Percentiles rank a stretch among this genome's conserved stretches.
Evolutionary conservation across 2,888 invertebrate genomes (phyloP).

Genomic region (Tethea ocularis): DNA sequence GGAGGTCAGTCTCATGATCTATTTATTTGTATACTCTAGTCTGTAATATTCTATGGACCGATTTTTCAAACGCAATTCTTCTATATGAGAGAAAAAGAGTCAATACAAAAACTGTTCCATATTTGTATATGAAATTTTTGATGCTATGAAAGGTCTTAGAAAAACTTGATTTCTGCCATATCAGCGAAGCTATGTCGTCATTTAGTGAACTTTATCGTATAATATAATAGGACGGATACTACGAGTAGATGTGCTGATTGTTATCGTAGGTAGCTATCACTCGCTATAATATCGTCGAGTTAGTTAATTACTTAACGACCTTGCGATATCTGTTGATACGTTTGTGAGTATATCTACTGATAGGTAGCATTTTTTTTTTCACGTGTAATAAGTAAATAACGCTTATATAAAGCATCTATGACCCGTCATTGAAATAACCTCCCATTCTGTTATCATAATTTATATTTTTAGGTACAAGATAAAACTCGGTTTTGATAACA

Average conservation of each 20-base stretch:
- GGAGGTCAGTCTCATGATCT: conserved; percentile 62
- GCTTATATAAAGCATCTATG: background rate
- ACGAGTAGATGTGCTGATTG: background rate
- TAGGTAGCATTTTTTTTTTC: conserved; percentile 2
- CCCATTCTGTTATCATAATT: background rate
- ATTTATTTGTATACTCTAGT: too few species aligned
- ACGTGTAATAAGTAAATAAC: background rate
- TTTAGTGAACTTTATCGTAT: conserved; percentile 2
- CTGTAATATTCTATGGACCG: too few species aligned
- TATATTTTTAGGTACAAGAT: conserved; percentile 2
- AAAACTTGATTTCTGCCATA: background rate
- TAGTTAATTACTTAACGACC: conserved; percentile 11
- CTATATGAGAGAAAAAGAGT: too few species aligned
- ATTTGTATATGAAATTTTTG: background rate
- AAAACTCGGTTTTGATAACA: background rate
- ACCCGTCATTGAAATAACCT: background rate
- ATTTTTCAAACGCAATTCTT: too few species aligned
- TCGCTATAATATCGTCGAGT: background rate
- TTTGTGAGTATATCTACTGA: conserved; percentile 3
- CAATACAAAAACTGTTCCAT: too few species aligned
- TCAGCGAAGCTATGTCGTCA: background rate
- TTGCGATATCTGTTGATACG: conserved; percentile 13
- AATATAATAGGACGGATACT: background rate
- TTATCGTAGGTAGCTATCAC: background rate
- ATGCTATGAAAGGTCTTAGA: conserved; percentile 4